Evolutionary conservation across 2,888 invertebrate genomes (phyloP).

Genomic region (Lithosia quadra): DNA sequence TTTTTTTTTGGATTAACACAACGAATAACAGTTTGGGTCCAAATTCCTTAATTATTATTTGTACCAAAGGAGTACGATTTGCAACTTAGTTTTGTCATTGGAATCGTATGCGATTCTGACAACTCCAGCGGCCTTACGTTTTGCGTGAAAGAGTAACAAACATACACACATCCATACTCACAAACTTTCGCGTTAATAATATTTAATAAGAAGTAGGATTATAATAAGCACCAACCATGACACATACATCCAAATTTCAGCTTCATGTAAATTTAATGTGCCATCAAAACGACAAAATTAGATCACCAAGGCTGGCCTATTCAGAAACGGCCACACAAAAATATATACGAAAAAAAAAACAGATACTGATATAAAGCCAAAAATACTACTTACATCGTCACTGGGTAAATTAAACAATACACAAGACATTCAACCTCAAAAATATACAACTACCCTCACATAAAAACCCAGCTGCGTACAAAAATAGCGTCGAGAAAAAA

Average conservation of each 20-base stretch:
- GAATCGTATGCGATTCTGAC: no score
- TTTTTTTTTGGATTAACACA: background rate
- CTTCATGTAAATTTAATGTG: slow-evolving; percentile 13
- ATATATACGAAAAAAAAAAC: slow-evolving; percentile 35
- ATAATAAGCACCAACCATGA: slow-evolving; percentile 15
- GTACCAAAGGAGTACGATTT: background rate
- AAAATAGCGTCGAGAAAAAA: slow-evolving; percentile 66
- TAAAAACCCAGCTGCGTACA: slow-evolving; percentile 68
- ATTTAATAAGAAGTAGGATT: no score
- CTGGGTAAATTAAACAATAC: slow-evolving; percentile 36
- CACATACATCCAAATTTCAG: slow-evolving; percentile 18
- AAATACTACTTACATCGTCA: slow-evolving; percentile 37
- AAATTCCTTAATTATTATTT: no score
- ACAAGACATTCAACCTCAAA: slow-evolving; percentile 25
- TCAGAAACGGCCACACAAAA: slow-evolving; percentile 32
- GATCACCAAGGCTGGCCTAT: slow-evolving; percentile 37
- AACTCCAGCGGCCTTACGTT: no score
- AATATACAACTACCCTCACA: slow-evolving; percentile 61
- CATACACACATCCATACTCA: no score
- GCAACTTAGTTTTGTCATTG: background rate
- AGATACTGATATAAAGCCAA: slow-evolving; percentile 29
- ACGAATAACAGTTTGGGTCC: background rate
- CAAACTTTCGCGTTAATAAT: no score
- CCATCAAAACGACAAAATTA: slow-evolving; percentile 39
- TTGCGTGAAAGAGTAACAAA: no score